Conservation (phyloP, 2,113 vertebrate species). For the Apteryx mantelli region DNA sequence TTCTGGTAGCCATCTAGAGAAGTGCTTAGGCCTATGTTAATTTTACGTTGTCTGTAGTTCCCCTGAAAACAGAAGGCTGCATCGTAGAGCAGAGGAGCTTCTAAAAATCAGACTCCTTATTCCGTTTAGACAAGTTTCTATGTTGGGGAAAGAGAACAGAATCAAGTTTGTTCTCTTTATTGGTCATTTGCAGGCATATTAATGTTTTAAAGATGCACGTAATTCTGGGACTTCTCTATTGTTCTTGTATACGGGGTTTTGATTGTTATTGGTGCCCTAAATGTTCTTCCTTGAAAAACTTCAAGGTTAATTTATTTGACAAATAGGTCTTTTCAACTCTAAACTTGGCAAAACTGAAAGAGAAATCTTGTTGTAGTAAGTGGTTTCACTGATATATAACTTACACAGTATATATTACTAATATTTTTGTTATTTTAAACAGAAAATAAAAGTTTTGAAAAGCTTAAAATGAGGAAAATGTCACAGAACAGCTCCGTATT, state of each 20-base stretch:
- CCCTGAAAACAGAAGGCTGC: not conserved
- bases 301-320: not conserved
- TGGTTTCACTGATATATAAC: not conserved
- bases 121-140: not conserved
- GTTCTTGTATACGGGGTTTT: not conserved
- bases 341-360: not conserved
- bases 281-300: not conserved
- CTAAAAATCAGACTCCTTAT: not conserved
- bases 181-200: not conserved
- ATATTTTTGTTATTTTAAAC: constrained; percentile 6
- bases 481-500: not conserved
- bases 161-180: not conserved
- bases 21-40: not conserved
- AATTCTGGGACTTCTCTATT: not conserved
- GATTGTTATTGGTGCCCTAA: not conserved
- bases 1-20: not conserved
- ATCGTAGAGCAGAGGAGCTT: not conserved
- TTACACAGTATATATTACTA: not conserved
- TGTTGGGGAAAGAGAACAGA: not conserved
- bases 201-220: not conserved
- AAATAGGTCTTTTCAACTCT: not conserved
- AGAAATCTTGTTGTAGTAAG: constrained; percentile 3
- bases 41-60: not conserved
- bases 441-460: constrained; percentile 24
- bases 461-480: not conserved